Conservation (phyloP, 37 sponge, comb jelly and placozoan genomes). For the Geodia barretti region DNA sequence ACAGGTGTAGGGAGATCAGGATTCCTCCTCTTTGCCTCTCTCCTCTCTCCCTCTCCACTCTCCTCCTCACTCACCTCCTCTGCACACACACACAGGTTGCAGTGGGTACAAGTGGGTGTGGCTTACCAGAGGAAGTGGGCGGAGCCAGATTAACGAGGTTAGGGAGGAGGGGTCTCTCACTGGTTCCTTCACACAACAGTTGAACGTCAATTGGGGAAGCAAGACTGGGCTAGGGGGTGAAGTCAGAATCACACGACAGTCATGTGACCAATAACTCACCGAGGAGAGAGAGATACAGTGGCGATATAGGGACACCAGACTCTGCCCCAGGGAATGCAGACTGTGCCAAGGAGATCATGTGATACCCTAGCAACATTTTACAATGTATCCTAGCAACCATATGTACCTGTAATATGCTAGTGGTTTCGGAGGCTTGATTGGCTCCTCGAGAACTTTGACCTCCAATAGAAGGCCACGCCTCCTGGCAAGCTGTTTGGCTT, state of each 20-base stretch:
- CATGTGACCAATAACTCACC: background rate
- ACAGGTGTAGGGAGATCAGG: constrained; percentile 5
- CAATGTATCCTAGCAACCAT: background rate
- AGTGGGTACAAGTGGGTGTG: too few relatives aligned
- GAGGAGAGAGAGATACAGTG: constrained; percentile 43
- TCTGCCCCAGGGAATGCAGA: constrained; percentile 20
- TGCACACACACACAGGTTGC: too few relatives aligned
- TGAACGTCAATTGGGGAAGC: constrained; percentile 20
- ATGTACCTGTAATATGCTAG: constrained; percentile 29
- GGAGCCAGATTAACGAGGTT: too few relatives aligned
- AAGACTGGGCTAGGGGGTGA: constrained; percentile 2
- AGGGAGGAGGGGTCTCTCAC: background rate
- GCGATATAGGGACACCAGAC: constrained; percentile 39
- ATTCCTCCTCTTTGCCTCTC: constrained; percentile 27
- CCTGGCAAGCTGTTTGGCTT: constrained; percentile 24
- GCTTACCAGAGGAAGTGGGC: too few relatives aligned
- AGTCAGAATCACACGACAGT: background rate
- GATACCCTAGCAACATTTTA: background rate
- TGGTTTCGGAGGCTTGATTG: constrained; percentile 40
- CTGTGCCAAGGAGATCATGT: constrained; percentile 19
- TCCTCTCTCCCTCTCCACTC: constrained; percentile 41
- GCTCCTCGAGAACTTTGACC: constrained; percentile 20
- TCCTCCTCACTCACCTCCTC: background rate
- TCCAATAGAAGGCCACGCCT: constrained; percentile 5
- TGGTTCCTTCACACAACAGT: background rate